Conservation (phyloP, 64 coral and sea anemone species). For the Montipora efflorescens region DNA sequence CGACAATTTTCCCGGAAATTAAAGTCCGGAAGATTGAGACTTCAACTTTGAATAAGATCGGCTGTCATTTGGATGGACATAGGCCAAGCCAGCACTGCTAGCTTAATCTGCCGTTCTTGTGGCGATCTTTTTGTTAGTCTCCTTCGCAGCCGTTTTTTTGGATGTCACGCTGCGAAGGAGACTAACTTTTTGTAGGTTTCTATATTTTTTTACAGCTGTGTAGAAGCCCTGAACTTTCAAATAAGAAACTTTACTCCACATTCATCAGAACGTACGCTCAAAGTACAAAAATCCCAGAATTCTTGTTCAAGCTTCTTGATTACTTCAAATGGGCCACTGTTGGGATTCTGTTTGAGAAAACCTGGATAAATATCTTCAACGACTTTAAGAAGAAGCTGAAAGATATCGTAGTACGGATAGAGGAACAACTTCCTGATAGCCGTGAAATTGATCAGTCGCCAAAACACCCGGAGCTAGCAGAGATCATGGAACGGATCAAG, state of each 20-base stretch:
- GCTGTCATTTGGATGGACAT: too few species aligned
- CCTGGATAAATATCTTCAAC: background rate
- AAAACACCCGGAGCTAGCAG: background rate
- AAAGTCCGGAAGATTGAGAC: too few species aligned
- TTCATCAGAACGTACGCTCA: slow-evolving; percentile 38
- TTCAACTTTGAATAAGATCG: too few species aligned
- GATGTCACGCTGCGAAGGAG: too few species aligned
- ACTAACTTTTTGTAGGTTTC: too few species aligned
- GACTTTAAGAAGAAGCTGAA: background rate
- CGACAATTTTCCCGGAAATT: too few species aligned
- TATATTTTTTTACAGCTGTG: slow-evolving; percentile 1
- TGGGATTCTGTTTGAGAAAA: background rate
- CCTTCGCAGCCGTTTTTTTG: background rate
- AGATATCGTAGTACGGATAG: background rate
- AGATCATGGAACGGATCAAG: slow-evolving; percentile 1
- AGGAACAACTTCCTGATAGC: background rate
- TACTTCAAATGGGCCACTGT: slow-evolving; percentile 20
- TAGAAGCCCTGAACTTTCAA: slow-evolving; percentile 32
- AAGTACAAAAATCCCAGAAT: slow-evolving; percentile 8
- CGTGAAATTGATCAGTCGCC: too few species aligned
- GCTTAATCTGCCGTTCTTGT: too few species aligned
- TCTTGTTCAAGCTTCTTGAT: background rate
- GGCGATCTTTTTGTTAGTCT: background rate
- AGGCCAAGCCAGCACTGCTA: too few species aligned
- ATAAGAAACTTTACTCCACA: slow-evolving; percentile 40